These are phyloP conservation scores for Nomada hirtipes DNA, from an alignment of 2,888 invertebrate species.

Conservation along the genomic window DNA sequence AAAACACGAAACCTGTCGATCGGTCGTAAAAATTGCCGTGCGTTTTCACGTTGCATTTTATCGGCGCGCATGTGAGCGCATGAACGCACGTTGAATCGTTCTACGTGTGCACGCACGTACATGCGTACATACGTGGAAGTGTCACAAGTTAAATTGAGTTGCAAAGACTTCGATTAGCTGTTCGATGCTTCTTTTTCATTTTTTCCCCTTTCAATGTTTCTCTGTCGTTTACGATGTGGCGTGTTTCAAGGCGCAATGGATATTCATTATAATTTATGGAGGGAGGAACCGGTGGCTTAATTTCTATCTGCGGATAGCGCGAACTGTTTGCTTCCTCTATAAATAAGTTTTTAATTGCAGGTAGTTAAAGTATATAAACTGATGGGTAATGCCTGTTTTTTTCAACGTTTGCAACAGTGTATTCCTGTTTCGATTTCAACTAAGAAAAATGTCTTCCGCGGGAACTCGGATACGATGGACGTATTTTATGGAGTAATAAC, in stretches of 20 bases:
- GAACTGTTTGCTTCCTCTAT: background rate
- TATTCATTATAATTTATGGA: constrained; percentile 15
- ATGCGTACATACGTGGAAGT: background rate
- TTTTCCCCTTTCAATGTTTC: background rate
- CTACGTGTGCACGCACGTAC: too few relatives aligned
- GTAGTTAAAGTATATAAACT: constrained; percentile 6
- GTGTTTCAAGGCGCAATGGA: background rate
- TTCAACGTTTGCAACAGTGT: constrained; percentile 15
- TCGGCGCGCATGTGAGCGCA: background rate
- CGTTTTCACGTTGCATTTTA: constrained; percentile 4
- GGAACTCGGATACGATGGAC: background rate
- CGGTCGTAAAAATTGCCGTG: constrained; percentile 18
- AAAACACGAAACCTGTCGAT: constrained; percentile 66
- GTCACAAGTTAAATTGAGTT: background rate
- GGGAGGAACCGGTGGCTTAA: background rate
- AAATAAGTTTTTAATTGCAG: constrained; percentile 35
- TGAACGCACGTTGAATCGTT: constrained; percentile 1
- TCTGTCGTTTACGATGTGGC: background rate
- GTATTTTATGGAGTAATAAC: background rate
- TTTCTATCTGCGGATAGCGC: background rate
- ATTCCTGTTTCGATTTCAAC: constrained; percentile 31
- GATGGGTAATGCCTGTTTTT: constrained; percentile 9
- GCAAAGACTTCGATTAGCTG: background rate
- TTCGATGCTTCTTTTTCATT: background rate
- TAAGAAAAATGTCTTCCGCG: background rate